phyloP scores from a whole-genome alignment of 1,140 invertebrate genomes.

The Olivierus martensii region DNA sequence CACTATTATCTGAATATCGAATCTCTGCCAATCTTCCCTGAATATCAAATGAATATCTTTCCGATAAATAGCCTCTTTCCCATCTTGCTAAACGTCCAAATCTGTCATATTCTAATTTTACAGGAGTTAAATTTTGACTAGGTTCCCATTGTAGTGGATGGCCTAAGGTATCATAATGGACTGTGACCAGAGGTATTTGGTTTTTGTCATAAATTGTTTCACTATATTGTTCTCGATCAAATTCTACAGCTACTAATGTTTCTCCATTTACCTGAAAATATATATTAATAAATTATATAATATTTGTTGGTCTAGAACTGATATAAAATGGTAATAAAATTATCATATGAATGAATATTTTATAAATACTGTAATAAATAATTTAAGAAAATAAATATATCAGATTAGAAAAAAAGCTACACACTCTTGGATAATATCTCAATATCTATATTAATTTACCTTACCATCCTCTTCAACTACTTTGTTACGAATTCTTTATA shows the following conservation, averaged over 20 bases:
- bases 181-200: conserved; percentile 60
- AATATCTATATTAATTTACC: too few species aligned
- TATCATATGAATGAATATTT: too few species aligned
- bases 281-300: too few species aligned
- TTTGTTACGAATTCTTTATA: too few species aligned
- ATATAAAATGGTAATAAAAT: too few species aligned
- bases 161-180: conserved; percentile 73
- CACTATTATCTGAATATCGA: conserved; percentile 54
- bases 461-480: too few species aligned
- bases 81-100: conserved; percentile 83
- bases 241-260: conserved; percentile 65
- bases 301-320: too few species aligned
- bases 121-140: conserved; percentile 27
- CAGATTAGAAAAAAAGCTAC: too few species aligned
- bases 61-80: conserved; percentile 73
- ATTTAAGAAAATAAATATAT: too few species aligned
- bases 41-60: conserved; percentile 72
- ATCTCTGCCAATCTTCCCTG: conserved; percentile 71
- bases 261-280: conserved; percentile 46
- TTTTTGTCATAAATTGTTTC: conserved; percentile 79
- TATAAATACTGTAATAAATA: too few species aligned
- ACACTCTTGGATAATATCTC: too few species aligned
- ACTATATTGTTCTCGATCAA: conserved; percentile 69
- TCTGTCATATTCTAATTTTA: conserved; percentile 33
- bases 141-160: conserved; percentile 44